Evolutionary conservation across 2,797 vertebrate genomes (phyloP).

Genomic region (Diglossa cyanea): DNA sequence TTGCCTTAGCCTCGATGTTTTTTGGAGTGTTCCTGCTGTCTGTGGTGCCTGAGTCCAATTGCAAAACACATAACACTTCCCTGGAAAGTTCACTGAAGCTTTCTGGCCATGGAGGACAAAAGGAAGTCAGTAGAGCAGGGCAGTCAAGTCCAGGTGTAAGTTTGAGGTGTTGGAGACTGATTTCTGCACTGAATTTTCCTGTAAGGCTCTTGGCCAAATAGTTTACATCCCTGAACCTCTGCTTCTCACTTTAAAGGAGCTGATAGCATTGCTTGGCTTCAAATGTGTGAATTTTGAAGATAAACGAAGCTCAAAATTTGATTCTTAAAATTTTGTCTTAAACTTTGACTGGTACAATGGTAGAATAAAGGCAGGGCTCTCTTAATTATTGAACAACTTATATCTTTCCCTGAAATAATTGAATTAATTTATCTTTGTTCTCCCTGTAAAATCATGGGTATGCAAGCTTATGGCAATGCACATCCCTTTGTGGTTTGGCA

Average conservation of each 20-base stretch:
- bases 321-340: background rate
- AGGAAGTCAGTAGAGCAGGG: background rate
- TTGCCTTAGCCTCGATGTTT: background rate
- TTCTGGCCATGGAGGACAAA: background rate
- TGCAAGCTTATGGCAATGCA: background rate
- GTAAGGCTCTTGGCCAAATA: background rate
- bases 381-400: background rate
- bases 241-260: background rate
- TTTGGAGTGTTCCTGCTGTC: background rate
- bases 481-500: background rate
- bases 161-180: background rate
- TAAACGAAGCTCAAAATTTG: background rate
- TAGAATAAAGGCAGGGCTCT: background rate
- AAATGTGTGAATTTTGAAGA: background rate
- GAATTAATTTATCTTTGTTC: background rate
- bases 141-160: background rate
- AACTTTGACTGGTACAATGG: background rate
- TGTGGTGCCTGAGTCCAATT: background rate
- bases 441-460: background rate
- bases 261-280: background rate
- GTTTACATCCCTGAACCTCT: background rate
- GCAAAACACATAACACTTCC: rapidly evolving
- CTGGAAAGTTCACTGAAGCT: background rate
- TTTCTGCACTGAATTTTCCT: background rate
- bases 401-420: background rate